Conservation (phyloP, 2,888 invertebrate genomes). For the Glyphotaelius pellucidus region DNA sequence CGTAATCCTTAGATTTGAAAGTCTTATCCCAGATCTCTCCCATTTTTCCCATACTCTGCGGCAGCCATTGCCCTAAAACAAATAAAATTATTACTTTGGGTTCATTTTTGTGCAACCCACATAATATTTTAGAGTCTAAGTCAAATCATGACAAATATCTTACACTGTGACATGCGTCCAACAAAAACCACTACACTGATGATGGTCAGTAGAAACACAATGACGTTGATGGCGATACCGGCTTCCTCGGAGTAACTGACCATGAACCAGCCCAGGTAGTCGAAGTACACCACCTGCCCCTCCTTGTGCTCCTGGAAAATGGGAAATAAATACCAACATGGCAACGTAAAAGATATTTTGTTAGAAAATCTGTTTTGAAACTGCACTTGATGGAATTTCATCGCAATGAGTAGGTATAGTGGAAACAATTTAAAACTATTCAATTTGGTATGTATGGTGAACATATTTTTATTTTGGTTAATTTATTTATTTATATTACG, state of each 20-base stretch:
- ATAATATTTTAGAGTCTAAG: background rate
- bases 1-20: background rate
- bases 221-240: slow-evolving; percentile 72
- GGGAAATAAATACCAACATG: background rate
- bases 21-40: background rate
- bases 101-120: background rate
- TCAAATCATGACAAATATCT: background rate
- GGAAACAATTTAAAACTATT: too few relatives aligned
- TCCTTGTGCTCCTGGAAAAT: background rate
- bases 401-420: too few relatives aligned
- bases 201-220: slow-evolving; percentile 71
- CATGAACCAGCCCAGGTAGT: slow-evolving; percentile 83
- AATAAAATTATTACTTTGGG: background rate
- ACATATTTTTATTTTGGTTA: too few relatives aligned
- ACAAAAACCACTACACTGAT: slow-evolving; percentile 67
- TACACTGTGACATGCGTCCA: slow-evolving; percentile 10
- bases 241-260: slow-evolving; percentile 79
- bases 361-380: background rate
- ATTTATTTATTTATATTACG: too few relatives aligned
- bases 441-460: too few relatives aligned
- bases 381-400: too few relatives aligned
- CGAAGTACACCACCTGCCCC: slow-evolving; percentile 72
- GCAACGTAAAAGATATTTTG: background rate
- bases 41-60: background rate
- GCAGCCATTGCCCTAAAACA: background rate